Evolutionary conservation across 1,140 invertebrate species (phyloP).

Genomic region (Lucilia sericata): DNA sequence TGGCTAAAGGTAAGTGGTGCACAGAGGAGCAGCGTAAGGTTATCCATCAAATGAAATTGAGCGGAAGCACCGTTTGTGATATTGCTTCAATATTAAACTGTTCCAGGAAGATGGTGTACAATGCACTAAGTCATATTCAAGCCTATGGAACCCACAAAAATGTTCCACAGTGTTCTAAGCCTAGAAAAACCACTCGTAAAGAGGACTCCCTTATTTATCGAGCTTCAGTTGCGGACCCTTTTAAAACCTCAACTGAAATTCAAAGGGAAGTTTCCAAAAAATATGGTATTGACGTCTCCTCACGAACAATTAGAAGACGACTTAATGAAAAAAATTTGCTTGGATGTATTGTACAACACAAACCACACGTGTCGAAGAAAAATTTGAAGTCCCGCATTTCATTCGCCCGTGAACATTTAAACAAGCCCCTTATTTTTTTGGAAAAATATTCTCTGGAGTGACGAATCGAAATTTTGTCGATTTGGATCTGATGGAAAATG

Average conservation of each 20-base stretch:
- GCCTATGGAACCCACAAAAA: background rate
- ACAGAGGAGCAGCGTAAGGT: background rate
- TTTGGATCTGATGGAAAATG: slow-evolving; percentile 46
- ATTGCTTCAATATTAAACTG: background rate
- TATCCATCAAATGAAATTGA: background rate
- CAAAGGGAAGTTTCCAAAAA: background rate
- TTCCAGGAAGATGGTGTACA: background rate
- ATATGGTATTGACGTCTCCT: background rate
- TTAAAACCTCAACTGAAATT: background rate
- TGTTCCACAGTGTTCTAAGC: background rate
- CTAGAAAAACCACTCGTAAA: background rate
- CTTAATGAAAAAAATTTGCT: slow-evolving; percentile 5
- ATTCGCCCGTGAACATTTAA: slow-evolving; percentile 50
- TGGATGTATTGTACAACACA: slow-evolving; percentile 8
- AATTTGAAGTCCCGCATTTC: slow-evolving; percentile 10
- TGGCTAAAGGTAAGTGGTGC: background rate
- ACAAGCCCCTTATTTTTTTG: slow-evolving; percentile 32
- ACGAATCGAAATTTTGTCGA: slow-evolving; percentile 46
- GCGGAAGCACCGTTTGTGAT: background rate
- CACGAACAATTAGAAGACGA: slow-evolving; percentile 31
- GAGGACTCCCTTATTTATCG: background rate
- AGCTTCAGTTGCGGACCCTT: background rate
- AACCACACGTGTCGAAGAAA: background rate
- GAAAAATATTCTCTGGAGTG: slow-evolving; percentile 46
- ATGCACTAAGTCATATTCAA: background rate